Conservation (phyloP, 2,113 vertebrate genomes). For the Macquaria ambigua region DNA sequence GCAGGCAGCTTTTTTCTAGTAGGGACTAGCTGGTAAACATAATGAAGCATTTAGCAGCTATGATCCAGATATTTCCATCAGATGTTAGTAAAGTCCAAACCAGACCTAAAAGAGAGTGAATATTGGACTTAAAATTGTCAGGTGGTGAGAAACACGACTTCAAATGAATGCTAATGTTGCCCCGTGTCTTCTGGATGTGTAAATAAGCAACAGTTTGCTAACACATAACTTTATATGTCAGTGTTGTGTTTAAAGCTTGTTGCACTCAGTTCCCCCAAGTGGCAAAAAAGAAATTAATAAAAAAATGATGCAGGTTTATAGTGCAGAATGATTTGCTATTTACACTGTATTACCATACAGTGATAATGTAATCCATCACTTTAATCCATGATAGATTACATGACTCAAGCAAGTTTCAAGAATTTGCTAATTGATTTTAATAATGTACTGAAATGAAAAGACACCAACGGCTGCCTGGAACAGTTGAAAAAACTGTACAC, state of each 20-base stretch:
- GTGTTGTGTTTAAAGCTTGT: slow-evolving; percentile 3
- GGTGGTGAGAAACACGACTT: background rate
- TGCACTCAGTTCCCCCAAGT: background rate
- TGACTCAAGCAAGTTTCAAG: background rate
- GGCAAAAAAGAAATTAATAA: too few relatives aligned
- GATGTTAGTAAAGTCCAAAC: background rate
- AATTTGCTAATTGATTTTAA: background rate
- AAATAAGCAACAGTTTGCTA: background rate
- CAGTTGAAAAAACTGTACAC: background rate
- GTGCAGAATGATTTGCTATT: background rate
- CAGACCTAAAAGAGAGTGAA: background rate
- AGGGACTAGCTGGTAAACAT: background rate
- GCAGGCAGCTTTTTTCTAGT: background rate
- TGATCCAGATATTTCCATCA: background rate
- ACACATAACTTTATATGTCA: background rate
- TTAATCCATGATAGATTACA: background rate
- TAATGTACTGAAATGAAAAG: background rate
- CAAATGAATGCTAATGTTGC: too few relatives aligned
- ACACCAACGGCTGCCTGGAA: background rate
- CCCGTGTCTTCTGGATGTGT: background rate
- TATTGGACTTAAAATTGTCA: background rate
- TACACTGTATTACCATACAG: background rate
- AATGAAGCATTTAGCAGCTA: background rate
- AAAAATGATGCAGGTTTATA: background rate
- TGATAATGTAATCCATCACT: too few relatives aligned